Base-by-base conservation (phyloP, 2,797 vertebrate species). In the Siniperca undulata region DNA sequence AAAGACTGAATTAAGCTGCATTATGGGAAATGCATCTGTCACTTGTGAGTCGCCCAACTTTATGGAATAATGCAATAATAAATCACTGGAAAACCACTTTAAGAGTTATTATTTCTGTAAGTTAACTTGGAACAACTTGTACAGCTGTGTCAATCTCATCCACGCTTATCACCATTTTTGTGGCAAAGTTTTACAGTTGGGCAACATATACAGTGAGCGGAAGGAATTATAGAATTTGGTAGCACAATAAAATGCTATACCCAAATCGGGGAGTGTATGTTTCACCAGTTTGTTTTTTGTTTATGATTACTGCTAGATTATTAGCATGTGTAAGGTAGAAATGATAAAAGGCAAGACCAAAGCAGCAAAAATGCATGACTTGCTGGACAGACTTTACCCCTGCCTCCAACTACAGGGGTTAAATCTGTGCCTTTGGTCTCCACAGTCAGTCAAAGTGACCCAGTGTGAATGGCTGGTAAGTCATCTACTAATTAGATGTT, bases 321-420 rank as follows among this genome's bases (percentile, higher is more conserved):
- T 62, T 56, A 64, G 40, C 48, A 75, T 46, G 59, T 75, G 68
- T 44, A 48, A 12, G n/a, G 46, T 24, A 62, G 62, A 53, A 72
- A 38, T 20, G n/a, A 44, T 5, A 42, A 53, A 66, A 55, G 55
- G 42, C 24, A 30, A 40, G n/a, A 58, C 36, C 40, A 24, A 48
- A 56, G 19, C 38, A 70, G 44, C 2, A 44, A 38, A 27, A 65
- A 11, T 42, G 30, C 11, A 58, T 13, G 8, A 50, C n/a, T 20
- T 42, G 17, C 52, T 1, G 7, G 3, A 16, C 12, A 48, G 44
- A 52, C 55, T 73, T 58, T 36, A 44, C 14, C 46, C 36, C 52
- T 53, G 38, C 56, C 34, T n/a, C 17, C 12, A 42, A 40, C 61
- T 22, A n/a, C 27, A 40, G 22, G 52, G 12, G 22, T 40, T 48